phyloP scores from a whole-genome alignment of 1,140 invertebrate genomes.

The Trissolcus basalis region DNA sequence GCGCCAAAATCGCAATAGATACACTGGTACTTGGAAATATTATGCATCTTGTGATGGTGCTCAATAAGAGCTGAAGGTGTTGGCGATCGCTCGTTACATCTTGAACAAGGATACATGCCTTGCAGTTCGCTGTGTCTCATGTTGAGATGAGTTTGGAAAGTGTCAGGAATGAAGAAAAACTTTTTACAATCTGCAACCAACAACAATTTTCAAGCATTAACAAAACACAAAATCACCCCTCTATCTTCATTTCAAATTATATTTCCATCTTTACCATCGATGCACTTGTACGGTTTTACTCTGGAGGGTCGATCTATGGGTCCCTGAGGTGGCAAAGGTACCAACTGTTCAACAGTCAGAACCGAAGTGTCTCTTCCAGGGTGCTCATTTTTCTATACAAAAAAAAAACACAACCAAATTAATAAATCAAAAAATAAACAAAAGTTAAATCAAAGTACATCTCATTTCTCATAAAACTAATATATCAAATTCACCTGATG shows the following conservation, averaged over 20 bases:
- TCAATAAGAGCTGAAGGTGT: constrained; percentile 64
- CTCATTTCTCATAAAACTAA: background rate
- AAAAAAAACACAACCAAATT: background rate
- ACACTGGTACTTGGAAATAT: constrained; percentile 76
- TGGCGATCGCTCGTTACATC: constrained; percentile 55
- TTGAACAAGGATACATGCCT: constrained; percentile 64
- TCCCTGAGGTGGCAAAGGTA: constrained; percentile 42
- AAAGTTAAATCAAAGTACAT: too few species aligned
- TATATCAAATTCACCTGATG: constrained; percentile 72
- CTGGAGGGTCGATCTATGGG: constrained; percentile 59
- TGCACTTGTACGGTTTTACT: constrained; percentile 68
- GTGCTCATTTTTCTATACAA: constrained; percentile 11
- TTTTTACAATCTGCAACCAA: constrained; percentile 67
- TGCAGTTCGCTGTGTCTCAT: constrained; percentile 60
- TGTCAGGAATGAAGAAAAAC: constrained; percentile 69
- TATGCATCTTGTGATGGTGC: constrained; percentile 75
- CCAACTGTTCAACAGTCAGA: constrained; percentile 14
- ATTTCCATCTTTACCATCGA: constrained; percentile 60
- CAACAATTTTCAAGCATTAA: background rate
- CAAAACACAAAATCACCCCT: background rate
- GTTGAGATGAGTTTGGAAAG: constrained; percentile 69
- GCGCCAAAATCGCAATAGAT: constrained; percentile 75
- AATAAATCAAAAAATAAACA: too few species aligned
- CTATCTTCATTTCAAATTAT: constrained; percentile 1
- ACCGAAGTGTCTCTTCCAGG: constrained; percentile 16